These are phyloP conservation scores for Erpobdella octoculata DNA, from an alignment of 2,888 invertebrate genomes.

Conservation along the genomic window DNA sequence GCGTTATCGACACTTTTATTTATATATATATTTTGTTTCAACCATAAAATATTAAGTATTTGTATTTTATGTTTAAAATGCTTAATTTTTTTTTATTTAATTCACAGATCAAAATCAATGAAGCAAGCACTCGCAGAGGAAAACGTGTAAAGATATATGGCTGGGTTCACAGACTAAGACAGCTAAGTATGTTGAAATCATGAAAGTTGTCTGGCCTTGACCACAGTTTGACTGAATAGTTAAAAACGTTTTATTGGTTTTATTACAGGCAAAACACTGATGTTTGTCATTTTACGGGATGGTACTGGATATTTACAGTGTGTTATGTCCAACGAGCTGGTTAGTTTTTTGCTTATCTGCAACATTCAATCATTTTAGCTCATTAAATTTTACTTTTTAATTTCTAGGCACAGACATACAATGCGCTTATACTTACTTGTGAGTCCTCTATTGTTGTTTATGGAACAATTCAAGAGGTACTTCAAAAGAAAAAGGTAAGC, in stretches of 20 bases:
- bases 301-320: slow-evolving; percentile 91
- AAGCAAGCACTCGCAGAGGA: slow-evolving; percentile 59
- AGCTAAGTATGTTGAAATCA: slow-evolving; percentile 64
- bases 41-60: too few species aligned
- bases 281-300: slow-evolving; percentile 89
- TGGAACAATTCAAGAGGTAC: slow-evolving; percentile 74
- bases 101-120: slow-evolving; percentile 65
- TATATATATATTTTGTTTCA: too few species aligned
- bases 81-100: too few species aligned
- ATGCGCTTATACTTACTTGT: slow-evolving; percentile 77
- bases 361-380: neutral
- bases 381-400: too few species aligned
- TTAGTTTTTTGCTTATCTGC: slow-evolving; percentile 39
- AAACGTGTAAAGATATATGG: slow-evolving; percentile 75
- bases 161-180: slow-evolving; percentile 89
- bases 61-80: too few species aligned
- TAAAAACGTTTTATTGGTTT: neutral
- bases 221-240: neutral
- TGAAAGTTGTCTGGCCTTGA: neutral
- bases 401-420: slow-evolving; percentile 65
- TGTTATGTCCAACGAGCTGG: slow-evolving; percentile 67
- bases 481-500: slow-evolving; percentile 78
- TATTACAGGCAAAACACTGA: slow-evolving; percentile 71
- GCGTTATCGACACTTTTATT: too few species aligned
- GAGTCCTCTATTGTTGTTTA: slow-evolving; percentile 78